Percentiles rank a stretch among this genome's conserved stretches.
Evolutionary conservation across 2,113 vertebrate genomes (phyloP).

Genomic region (Oreamnos americanus): DNA sequence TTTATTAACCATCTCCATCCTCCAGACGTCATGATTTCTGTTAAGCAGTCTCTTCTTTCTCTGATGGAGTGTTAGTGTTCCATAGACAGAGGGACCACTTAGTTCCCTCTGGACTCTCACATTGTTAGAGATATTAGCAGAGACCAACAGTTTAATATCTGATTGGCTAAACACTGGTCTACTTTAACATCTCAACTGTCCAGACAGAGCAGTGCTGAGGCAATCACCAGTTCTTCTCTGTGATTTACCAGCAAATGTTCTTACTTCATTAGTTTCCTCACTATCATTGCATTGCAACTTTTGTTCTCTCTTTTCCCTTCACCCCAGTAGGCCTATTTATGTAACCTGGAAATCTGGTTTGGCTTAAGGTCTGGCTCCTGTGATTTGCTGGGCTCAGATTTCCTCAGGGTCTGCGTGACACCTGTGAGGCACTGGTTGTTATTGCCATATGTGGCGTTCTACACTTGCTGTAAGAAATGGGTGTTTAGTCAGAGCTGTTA

Average conservation of each 20-base stretch:
- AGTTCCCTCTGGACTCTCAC: not conserved
- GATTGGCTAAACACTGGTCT: not conserved
- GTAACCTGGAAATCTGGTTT: not conserved
- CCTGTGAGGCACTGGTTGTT: rapidly evolving
- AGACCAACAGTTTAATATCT: not conserved
- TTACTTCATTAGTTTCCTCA: not conserved
- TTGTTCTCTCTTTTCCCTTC: not conserved
- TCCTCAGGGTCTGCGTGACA: not conserved
- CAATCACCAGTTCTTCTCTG: not conserved
- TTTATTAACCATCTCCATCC: not conserved
- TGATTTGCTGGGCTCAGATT: not conserved
- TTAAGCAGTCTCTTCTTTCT: not conserved
- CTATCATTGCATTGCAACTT: not conserved
- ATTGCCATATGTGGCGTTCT: not conserved
- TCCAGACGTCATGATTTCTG: not conserved
- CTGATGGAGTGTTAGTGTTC: not conserved
- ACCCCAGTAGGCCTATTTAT: not conserved
- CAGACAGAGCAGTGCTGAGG: not conserved
- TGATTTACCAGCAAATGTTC: not conserved
- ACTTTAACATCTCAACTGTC: not conserved
- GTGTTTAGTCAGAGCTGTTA: not conserved
- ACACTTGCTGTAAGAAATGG: not conserved
- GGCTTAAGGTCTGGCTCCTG: not conserved
- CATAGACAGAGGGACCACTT: not conserved
- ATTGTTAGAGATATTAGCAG: not conserved